Base-by-base conservation (phyloP, 2,113 vertebrate species). In the Istiophorus platypterus region DNA sequence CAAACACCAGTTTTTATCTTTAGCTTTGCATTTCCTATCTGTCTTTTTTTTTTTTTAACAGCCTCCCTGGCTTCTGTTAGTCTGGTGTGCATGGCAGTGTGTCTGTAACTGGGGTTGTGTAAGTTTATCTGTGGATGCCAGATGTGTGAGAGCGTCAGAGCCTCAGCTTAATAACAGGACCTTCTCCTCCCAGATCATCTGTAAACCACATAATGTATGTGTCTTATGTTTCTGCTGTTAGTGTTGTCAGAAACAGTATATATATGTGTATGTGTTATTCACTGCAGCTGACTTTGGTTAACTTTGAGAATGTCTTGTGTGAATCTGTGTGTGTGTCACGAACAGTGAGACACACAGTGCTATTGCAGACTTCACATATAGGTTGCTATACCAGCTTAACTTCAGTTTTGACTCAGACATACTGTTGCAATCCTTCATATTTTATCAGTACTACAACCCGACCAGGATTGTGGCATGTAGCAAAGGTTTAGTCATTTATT, bases 121-220 rank as follows among this genome's bases (percentile, higher is more conserved):
- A 41, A 78, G 54, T 81, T 84, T 72, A 84, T 79, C 61, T 72
- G 31, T 74, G 71, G 54, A 47, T 14, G 37, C 80, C 87, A 84
- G 65, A 86, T 84, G 84, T 84, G 18, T 70, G 76, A 71, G 52
- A 71, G 51, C 22, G 15, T 67, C 67, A 27, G 58, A 57, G 69
- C 61, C 3, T 66, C 49, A 18, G 58, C 71, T 42, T 78, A 65
- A 69, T 70, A 70, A 76, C 67, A 78, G 61, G 57, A 37, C 20
- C 56, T 69, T 39, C 42, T 59, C n/a, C 56, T 69, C 41, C 42
- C 45, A 0, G 51, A 34, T 66, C 58, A 72, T 82, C 79, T 85
- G 47, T 24, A 75, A 82, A 62, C 64, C 77, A 52, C 68, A 58
- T 26, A 70, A 27, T 49, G 37, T 74, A 72, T 75, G 76, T 63